phyloP scores from a whole-genome alignment of 2,113 vertebrate species.

The Orthochromis indermauri region DNA sequence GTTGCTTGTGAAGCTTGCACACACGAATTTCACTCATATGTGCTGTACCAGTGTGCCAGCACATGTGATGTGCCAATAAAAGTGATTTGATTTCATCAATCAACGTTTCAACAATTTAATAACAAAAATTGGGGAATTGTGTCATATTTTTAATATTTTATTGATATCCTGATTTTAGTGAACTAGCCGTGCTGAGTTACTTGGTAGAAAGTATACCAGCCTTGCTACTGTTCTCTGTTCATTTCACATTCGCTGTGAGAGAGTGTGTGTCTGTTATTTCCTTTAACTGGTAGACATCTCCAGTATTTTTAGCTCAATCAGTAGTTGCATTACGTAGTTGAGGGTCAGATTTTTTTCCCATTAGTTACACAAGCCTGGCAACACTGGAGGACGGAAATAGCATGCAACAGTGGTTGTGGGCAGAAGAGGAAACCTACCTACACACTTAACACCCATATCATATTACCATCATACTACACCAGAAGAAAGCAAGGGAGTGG shows the following conservation, averaged over 20 bases:
- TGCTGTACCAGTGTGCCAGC: background rate
- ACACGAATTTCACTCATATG: fast-evolving
- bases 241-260: background rate
- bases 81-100: background rate
- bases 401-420: background rate
- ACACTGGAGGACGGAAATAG: background rate
- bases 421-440: conserved; percentile 25
- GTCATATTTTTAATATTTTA: background rate
- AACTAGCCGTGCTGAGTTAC: background rate
- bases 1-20: background rate
- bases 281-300: background rate
- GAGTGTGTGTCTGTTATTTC: background rate
- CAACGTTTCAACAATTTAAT: background rate
- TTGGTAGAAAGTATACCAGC: background rate
- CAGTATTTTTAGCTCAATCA: background rate
- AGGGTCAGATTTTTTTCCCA: background rate
- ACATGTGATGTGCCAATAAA: background rate
- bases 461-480: background rate
- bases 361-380: background rate
- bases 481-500: background rate
- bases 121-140: background rate
- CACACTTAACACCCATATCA: conserved; percentile 8
- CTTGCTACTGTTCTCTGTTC: background rate
- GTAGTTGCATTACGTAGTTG: background rate
- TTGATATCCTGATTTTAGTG: background rate